phyloP scores from a whole-genome alignment of 1,140 invertebrate genomes.

The Eriocheir sinensis region DNA sequence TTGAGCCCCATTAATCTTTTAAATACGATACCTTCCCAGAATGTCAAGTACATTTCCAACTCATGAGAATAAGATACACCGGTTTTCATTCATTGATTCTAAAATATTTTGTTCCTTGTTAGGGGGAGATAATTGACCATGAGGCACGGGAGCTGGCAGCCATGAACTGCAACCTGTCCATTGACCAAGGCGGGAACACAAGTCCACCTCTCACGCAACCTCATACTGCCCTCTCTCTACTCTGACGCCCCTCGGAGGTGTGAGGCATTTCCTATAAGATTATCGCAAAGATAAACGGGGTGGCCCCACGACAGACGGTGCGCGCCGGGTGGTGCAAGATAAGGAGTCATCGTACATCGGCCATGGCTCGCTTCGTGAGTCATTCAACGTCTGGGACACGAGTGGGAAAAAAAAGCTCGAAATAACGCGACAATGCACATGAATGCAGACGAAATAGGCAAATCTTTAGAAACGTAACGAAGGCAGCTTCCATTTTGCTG shows the following conservation, averaged over 20 bases:
- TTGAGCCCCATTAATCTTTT: background rate
- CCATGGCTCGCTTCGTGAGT: constrained; percentile 51
- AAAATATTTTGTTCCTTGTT: background rate
- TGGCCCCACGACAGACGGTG: too few relatives aligned
- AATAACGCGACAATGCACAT: background rate
- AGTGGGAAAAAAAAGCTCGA: background rate
- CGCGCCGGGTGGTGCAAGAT: too few relatives aligned
- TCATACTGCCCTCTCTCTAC: background rate
- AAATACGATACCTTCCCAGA: background rate
- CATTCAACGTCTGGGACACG: constrained; percentile 65
- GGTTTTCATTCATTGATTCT: constrained; percentile 53
- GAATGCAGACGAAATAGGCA: background rate
- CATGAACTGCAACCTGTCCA: constrained; percentile 59
- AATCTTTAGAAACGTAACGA: background rate
- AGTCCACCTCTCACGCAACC: too few relatives aligned
- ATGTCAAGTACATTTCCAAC: too few relatives aligned
- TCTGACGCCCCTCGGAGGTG: background rate
- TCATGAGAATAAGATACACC: background rate
- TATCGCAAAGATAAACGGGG: too few relatives aligned
- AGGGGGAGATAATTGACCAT: background rate
- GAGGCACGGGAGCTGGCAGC: constrained; percentile 26
- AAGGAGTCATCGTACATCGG: constrained; percentile 7
- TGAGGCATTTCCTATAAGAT: background rate
- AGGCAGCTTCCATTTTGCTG: too few relatives aligned
- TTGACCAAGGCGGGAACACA: constrained; percentile 53